Percentiles rank a stretch among this genome's conserved stretches.
These are phyloP conservation scores for Apolygus lucorum DNA, from an alignment of 1,140 invertebrate genomes.

Conservation along the genomic window DNA sequence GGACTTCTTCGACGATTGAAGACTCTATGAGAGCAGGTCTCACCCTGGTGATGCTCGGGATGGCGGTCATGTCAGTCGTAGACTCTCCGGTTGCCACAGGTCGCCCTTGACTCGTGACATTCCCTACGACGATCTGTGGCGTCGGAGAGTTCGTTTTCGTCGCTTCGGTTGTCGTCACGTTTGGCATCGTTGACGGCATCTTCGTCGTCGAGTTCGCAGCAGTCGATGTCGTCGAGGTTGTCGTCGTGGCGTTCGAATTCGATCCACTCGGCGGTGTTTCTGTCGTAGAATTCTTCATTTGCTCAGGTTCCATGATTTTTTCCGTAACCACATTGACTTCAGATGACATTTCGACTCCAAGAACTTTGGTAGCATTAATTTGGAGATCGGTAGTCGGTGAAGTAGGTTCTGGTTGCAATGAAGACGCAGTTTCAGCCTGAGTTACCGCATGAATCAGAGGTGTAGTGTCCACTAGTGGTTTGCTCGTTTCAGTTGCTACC, in stretches of 20 bases:
- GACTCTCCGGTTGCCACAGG: conserved; percentile 31
- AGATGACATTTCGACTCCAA: conserved; percentile 9
- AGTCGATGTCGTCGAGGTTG: neutral
- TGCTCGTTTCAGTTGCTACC: neutral
- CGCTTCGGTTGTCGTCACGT: conserved; percentile 28
- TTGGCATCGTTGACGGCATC: conserved; percentile 32
- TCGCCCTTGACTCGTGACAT: conserved; percentile 31
- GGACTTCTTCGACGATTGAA: conserved; percentile 29
- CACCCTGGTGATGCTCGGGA: conserved; percentile 24
- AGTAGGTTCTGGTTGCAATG: neutral
- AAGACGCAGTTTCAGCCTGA: neutral
- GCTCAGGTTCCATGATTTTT: neutral
- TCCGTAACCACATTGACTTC: conserved; percentile 6
- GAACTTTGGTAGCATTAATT: conserved; percentile 20
- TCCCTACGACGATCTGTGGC: no score
- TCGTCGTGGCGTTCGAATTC: conserved; percentile 1
- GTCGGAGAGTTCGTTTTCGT: conserved; percentile 32
- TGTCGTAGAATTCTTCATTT: neutral
- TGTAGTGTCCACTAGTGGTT: neutral
- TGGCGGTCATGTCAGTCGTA: conserved; percentile 19
- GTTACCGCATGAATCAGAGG: neutral
- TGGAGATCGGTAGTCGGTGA: conserved; percentile 11
- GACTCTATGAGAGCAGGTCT: conserved; percentile 29
- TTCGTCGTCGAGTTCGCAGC: neutral
- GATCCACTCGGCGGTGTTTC: neutral